Conservation (phyloP, 2,888 invertebrate species). For the Crocallis elinguaria region DNA sequence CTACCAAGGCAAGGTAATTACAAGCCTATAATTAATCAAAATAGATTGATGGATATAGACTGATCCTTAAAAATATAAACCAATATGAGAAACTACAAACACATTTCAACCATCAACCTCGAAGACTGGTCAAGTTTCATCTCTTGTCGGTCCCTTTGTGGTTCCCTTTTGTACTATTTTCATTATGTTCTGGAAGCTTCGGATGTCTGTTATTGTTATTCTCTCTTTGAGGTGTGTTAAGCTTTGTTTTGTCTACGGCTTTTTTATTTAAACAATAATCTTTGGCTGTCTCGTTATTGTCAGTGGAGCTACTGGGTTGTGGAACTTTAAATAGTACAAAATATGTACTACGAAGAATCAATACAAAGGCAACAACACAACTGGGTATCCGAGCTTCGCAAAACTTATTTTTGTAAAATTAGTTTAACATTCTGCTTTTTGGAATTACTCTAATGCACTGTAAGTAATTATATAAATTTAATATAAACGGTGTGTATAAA, state of each 20-base stretch:
- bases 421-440: no score
- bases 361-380: no score
- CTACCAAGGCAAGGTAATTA: no score
- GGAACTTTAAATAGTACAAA: no score
- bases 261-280: conserved; percentile 55
- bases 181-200: conserved; percentile 40
- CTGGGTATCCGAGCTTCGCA: no score
- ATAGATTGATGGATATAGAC: neutral
- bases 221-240: conserved; percentile 70
- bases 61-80: neutral
- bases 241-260: conserved; percentile 45
- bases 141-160: conserved; percentile 48
- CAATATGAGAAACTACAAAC: neutral
- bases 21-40: no score
- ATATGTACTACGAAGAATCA: no score
- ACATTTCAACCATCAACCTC: neutral
- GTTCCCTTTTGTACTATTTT: conserved; percentile 59
- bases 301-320: neutral
- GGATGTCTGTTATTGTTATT: conserved; percentile 69
- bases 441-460: no score
- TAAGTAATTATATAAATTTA: no score
- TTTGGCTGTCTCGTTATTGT: conserved; percentile 7
- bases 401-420: no score
- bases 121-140: conserved; percentile 59
- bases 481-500: no score